phyloP scores from a whole-genome alignment of 2,888 invertebrate species.

The Synanthedon formicaeformis region DNA sequence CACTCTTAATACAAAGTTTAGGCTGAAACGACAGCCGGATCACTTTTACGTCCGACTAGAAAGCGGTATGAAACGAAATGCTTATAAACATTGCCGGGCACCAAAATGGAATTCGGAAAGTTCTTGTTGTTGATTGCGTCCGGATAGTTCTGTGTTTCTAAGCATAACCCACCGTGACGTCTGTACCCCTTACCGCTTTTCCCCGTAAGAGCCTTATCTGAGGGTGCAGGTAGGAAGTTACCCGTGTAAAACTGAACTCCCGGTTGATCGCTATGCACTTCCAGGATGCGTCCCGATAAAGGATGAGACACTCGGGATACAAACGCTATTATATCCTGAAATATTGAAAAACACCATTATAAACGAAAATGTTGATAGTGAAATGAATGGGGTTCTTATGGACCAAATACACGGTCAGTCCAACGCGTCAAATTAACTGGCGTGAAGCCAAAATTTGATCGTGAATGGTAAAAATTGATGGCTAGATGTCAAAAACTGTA shows the following conservation, averaged over 20 bases:
- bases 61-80: slow-evolving; percentile 80
- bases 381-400: too few species aligned
- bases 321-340: slow-evolving; percentile 35
- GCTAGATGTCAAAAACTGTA: too few species aligned
- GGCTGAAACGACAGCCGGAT: neutral
- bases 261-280: slow-evolving; percentile 87
- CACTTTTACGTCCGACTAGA: slow-evolving; percentile 31
- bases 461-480: too few species aligned
- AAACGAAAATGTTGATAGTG: too few species aligned
- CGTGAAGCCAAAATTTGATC: too few species aligned
- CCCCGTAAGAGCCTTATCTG: slow-evolving; percentile 40
- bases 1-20: neutral
- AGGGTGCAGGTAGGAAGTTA: slow-evolving; percentile 75
- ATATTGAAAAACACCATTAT: slow-evolving; percentile 4
- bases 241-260: slow-evolving; percentile 92
- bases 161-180: slow-evolving; percentile 84
- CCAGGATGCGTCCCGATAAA: slow-evolving; percentile 77
- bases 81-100: slow-evolving; percentile 77
- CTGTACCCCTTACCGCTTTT: slow-evolving; percentile 68
- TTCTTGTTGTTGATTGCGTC: slow-evolving; percentile 85
- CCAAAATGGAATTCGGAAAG: slow-evolving; percentile 78
- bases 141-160: slow-evolving; percentile 93
- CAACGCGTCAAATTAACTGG: too few species aligned
- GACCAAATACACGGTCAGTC: too few species aligned
- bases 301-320: slow-evolving; percentile 73